A percentile compares a stretch with the other conserved stretches of the same genome.
phyloP scores from a whole-genome alignment of 2,888 invertebrate genomes.

The Plusia festucae region DNA sequence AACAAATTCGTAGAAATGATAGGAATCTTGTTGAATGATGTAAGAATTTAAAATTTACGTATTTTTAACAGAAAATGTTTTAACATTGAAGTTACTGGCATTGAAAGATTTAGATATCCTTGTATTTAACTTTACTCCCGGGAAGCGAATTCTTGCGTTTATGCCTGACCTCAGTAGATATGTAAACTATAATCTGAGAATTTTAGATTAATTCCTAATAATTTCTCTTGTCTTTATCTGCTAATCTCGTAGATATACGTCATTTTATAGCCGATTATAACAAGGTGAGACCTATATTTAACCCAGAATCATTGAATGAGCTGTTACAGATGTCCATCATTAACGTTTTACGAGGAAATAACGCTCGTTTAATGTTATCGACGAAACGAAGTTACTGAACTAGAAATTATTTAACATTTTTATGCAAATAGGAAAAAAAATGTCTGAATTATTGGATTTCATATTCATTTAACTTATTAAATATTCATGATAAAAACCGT shows the following conservation, averaged over 20 bases:
- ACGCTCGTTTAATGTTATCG: constrained; percentile 38
- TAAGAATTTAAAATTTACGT: not conserved
- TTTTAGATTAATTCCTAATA: not conserved
- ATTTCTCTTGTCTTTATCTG: constrained; percentile 22
- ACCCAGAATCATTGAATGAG: constrained; percentile 39
- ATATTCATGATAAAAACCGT: not conserved
- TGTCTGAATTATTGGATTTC: not conserved
- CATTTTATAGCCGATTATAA: constrained; percentile 33
- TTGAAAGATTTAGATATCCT: not conserved
- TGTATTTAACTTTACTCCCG: not conserved
- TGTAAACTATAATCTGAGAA: not conserved
- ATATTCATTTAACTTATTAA: not conserved
- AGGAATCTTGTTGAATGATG: constrained; percentile 4
- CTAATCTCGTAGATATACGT: constrained; percentile 28
- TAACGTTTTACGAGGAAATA: constrained; percentile 44
- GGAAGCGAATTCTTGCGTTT: not conserved
- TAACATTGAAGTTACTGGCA: not conserved
- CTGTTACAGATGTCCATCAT: constrained; percentile 38
- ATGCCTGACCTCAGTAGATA: not conserved
- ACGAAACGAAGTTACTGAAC: constrained; percentile 22
- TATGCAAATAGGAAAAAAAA: constrained; percentile 22
- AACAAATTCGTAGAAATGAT: constrained; percentile 1
- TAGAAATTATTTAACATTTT: constrained; percentile 32
- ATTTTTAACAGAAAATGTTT: not conserved
- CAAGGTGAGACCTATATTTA: constrained; percentile 42